phyloP scores from a whole-genome alignment of 2,888 invertebrate genomes.

The Furcula furcula region DNA sequence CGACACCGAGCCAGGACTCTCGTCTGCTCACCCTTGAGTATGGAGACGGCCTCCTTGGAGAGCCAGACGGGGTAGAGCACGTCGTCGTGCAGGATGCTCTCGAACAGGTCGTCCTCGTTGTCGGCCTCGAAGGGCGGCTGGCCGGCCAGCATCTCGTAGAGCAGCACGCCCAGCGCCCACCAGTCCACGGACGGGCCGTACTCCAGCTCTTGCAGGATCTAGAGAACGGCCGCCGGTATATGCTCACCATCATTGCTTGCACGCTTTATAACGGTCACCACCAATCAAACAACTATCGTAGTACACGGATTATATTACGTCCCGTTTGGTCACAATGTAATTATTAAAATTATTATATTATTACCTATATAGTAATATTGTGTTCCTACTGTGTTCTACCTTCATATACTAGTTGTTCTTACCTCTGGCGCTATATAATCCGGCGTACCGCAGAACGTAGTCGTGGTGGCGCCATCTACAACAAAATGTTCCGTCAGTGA shows the following conservation, averaged over 20 bases:
- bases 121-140: constrained; percentile 99
- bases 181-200: constrained; percentile 95
- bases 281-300: too few species aligned
- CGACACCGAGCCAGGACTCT: neutral
- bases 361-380: too few species aligned
- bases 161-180: constrained; percentile 99
- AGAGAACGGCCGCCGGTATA: neutral
- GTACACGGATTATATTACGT: too few species aligned
- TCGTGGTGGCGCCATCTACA: constrained; percentile 92
- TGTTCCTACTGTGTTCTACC: too few species aligned
- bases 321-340: too few species aligned
- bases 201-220: constrained; percentile 95
- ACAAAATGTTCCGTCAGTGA: constrained; percentile 12
- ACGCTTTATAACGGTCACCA: too few species aligned
- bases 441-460: constrained; percentile 99
- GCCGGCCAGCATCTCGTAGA: constrained; percentile 99
- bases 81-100: constrained; percentile 98
- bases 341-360: too few species aligned
- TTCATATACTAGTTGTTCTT: too few species aligned
- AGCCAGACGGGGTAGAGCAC: constrained; percentile 98
- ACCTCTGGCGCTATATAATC: constrained; percentile 99
- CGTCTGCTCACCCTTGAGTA: constrained; percentile 57
- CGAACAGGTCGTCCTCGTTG: constrained; percentile 99
- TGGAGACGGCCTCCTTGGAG: constrained; percentile 67
- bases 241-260: too few species aligned